These are phyloP conservation scores for Lucilia cuprina DNA, from an alignment of 1,140 invertebrate genomes.

Conservation along the genomic window DNA sequence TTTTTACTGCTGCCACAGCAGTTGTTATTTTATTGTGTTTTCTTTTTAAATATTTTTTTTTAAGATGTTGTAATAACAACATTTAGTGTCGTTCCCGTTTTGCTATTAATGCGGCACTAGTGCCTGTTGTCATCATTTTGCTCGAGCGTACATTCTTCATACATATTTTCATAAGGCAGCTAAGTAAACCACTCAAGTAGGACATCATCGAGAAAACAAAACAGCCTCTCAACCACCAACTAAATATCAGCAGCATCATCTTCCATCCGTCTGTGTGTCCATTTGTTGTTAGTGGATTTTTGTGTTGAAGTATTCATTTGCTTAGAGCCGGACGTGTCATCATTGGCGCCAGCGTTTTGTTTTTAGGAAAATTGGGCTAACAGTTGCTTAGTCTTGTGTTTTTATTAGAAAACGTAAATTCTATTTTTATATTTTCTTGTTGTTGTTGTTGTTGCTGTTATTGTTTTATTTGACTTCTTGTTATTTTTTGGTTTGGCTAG, in stretches of 20 bases:
- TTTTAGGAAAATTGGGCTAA: constrained; percentile 20
- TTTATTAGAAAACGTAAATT: not conserved
- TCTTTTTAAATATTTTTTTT: constrained; percentile 28
- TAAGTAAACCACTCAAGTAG: constrained; percentile 63
- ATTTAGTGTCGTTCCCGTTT: not conserved
- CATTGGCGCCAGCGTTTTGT: constrained; percentile 55
- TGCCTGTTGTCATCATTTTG: not conserved
- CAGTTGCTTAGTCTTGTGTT: constrained; percentile 19
- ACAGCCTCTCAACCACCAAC: too few relatives aligned
- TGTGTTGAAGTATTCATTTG: not conserved
- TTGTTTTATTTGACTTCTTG: not conserved
- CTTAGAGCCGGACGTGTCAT: constrained; percentile 53
- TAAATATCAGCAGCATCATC: not conserved
- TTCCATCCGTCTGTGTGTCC: not conserved
- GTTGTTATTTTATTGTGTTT: not conserved
- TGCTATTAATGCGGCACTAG: not conserved
- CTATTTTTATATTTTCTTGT: not conserved
- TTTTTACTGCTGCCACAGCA: constrained; percentile 30
- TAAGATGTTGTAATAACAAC: constrained; percentile 31
- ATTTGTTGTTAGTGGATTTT: not conserved
- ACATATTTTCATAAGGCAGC: constrained; percentile 61
- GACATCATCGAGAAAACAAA: constrained; percentile 43
- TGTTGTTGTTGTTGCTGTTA: not conserved
- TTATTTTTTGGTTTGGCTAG: not conserved
- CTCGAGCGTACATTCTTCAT: constrained; percentile 39